Evolutionary conservation across 2,888 invertebrate genomes (phyloP), one percentile per base, ranked within the genome.

Genomic region (Drosophila putrida): DNA sequence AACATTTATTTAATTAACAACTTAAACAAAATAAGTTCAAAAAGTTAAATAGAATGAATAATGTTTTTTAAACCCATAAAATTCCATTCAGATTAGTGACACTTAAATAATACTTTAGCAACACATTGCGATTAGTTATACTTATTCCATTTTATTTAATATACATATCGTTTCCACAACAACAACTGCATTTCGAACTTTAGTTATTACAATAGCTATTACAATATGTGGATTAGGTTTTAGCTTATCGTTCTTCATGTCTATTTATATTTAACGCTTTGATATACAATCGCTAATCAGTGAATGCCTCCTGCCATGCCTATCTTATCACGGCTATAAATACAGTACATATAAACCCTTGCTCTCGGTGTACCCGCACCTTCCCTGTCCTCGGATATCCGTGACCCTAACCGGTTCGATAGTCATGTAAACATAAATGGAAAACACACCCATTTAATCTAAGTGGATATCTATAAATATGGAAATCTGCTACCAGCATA

Each of bases 261-360:
- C 33, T 55, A 55, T 61, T 43, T 44, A 41, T 51, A 41, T 33
- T 35, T 50, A 25, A 38, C 39, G 39, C 54, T 15, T 46, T 13
- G 47, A 46, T 55, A 55, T 35, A 36, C 6, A 27, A 31, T 0
- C 25, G 25, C 13, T 66, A 60, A 75, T 74, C 79, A 41, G 55
- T 6, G 38, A 67, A 33, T 51, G n/a, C 15, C 43, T 50, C 35
- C n/a, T 20, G 31, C 25, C 15, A 46, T 41, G 28, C n/a, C 10
- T 54, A 71, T 77, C 74, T 74, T 71, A 74, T 74, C 65, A 25
- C 9, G 57, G 11, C 47, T 58, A 72, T 71, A 53, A 65, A 77
- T 70, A 69, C 31, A 10, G 20, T 36, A 50, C 9, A 8, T 31
- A 44, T 13, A 51, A 36, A 25, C 39, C 54, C 31, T 44, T 38